These are phyloP conservation scores for Propsilocerus akamusi DNA, from an alignment of 1,140 invertebrate genomes.

Conservation along the genomic window DNA sequence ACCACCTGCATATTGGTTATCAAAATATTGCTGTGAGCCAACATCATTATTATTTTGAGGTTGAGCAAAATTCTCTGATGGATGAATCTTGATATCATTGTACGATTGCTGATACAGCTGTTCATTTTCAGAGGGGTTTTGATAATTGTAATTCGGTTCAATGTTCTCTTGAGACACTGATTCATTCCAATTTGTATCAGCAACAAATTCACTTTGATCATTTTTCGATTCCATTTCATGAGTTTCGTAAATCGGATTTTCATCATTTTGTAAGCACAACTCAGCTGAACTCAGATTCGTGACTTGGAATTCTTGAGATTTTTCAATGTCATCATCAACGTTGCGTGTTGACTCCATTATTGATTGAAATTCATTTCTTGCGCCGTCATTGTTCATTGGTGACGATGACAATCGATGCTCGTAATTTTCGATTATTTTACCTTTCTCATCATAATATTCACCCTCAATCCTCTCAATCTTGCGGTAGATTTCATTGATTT, in stretches of 20 bases:
- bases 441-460: neutral
- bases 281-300: too few species aligned
- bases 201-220: neutral
- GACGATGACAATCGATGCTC: neutral
- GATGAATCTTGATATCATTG: too few species aligned
- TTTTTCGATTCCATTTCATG: too few species aligned
- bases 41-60: neutral
- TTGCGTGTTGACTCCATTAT: too few species aligned
- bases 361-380: neutral
- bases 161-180: neutral
- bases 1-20: too few species aligned
- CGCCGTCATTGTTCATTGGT: neutral
- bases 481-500: slow-evolving; percentile 1
- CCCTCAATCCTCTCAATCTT: neutral
- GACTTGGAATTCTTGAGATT: neutral
- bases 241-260: neutral
- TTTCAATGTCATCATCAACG: neutral
- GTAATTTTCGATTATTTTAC: neutral
- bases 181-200: neutral
- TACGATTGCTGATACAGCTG: too few species aligned
- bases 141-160: neutral
- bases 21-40: too few species aligned
- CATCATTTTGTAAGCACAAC: too few species aligned
- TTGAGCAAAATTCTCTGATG: too few species aligned
- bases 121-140: too few species aligned